Evolutionary conservation across 2,888 invertebrate species (phyloP).

Genomic region (Urechis unicinctus): DNA sequence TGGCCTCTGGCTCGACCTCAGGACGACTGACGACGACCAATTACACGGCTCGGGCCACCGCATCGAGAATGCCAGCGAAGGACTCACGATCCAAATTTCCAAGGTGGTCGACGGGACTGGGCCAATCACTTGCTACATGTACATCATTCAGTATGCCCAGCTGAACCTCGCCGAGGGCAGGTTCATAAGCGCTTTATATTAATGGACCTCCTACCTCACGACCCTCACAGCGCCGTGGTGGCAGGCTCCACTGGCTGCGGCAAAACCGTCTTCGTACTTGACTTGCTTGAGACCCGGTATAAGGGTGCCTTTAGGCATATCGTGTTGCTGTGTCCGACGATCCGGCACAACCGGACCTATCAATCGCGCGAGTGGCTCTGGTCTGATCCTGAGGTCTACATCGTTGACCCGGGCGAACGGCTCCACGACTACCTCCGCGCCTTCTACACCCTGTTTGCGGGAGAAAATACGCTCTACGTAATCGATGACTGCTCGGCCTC

Average conservation of each 20-base stretch:
- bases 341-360: constrained; percentile 8
- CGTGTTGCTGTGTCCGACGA: constrained; percentile 6
- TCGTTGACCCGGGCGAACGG: too few species aligned
- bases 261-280: constrained; percentile 10
- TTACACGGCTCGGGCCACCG: too few species aligned
- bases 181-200: constrained; percentile 12
- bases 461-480: too few species aligned
- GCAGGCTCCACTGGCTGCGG: constrained; percentile 12
- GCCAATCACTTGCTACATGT: constrained; percentile 15
- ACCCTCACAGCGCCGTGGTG: constrained; percentile 5
- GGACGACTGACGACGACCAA: too few species aligned
- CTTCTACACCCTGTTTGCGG: too few species aligned
- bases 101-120: constrained; percentile 10
- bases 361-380: too few species aligned
- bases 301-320: constrained; percentile 9
- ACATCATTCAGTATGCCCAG: constrained; percentile 15
- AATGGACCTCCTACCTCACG: background rate
- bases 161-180: constrained; percentile 18
- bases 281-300: constrained; percentile 6
- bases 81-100: constrained; percentile 17
- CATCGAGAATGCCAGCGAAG: constrained; percentile 14
- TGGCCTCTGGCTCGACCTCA: too few species aligned
- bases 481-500: too few species aligned
- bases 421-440: too few species aligned
- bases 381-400: too few species aligned